These are phyloP conservation scores for Gulo gulo DNA, from an alignment of 2,113 vertebrate species.

Conservation along the genomic window DNA sequence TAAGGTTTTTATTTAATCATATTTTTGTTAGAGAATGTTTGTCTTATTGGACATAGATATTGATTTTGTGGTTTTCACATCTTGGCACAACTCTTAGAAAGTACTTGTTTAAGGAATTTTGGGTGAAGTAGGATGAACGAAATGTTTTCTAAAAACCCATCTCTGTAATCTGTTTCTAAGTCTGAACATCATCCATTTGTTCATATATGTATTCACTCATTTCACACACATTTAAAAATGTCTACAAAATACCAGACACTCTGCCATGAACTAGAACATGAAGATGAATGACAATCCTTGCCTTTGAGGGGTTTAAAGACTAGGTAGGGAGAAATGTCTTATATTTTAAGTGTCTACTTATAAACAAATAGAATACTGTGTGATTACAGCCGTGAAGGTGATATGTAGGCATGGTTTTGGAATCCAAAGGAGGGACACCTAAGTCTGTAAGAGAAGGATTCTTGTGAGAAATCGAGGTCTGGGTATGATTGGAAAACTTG, in stretches of 20 bases:
- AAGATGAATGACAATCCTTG: not conserved
- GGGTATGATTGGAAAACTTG: not conserved
- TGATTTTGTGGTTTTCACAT: not conserved
- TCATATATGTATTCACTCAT: not conserved
- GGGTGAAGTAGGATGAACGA: not conserved
- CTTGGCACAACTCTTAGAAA: constrained; percentile 12
- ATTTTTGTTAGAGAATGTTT: constrained; percentile 44
- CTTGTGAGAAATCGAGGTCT: not conserved
- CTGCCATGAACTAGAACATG: not conserved
- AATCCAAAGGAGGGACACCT: not conserved
- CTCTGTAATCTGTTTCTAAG: constrained; percentile 26
- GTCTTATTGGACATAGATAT: not conserved
- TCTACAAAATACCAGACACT: not conserved
- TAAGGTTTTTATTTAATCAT: constrained; percentile 82
- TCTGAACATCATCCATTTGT: not conserved
- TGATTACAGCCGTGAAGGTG: not conserved
- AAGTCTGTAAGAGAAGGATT: constrained; percentile 13
- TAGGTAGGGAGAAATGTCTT: not conserved
- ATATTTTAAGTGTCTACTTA: not conserved
- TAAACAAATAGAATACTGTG: not conserved
- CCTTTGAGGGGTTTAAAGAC: not conserved
- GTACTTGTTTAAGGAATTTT: constrained; percentile 11
- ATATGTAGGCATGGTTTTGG: not conserved
- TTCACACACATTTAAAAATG: constrained; percentile 14
- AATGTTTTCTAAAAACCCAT: constrained; percentile 17